Conservation (phyloP, 2,888 invertebrate genomes). For the Dioctria rufipes region DNA sequence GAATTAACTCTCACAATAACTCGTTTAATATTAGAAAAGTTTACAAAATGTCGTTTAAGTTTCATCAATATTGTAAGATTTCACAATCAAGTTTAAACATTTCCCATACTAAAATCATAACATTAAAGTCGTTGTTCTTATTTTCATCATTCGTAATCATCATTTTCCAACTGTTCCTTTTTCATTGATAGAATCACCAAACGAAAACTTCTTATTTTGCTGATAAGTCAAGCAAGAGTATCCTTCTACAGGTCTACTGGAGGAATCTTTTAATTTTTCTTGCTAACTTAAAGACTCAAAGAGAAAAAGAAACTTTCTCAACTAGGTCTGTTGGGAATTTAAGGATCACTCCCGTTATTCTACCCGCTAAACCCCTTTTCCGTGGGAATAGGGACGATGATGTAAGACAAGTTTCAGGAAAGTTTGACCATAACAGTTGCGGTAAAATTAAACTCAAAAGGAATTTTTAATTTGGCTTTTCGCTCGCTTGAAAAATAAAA, state of each 20-base stretch:
- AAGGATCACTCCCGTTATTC: conserved; percentile 25
- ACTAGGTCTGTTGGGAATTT: conserved; percentile 43
- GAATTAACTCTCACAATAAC: too few relatives aligned
- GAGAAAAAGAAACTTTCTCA: conserved; percentile 13
- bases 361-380: neutral
- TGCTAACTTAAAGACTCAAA: conserved; percentile 38
- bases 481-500: conserved; percentile 38
- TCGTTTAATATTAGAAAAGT: conserved; percentile 32
- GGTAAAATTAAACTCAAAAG: conserved; percentile 55
- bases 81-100: conserved; percentile 29
- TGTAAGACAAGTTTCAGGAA: conserved; percentile 34
- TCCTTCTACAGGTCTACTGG: neutral
- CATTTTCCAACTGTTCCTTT: neutral
- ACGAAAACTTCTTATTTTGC: conserved; percentile 19
- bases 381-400: neutral
- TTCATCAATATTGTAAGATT: neutral
- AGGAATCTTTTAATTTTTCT: conserved; percentile 3
- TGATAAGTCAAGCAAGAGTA: conserved; percentile 38
- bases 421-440: conserved; percentile 50
- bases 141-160: conserved; percentile 22
- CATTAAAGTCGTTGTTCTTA: neutral
- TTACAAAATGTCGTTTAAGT: conserved; percentile 16
- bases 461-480: conserved; percentile 56
- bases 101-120: conserved; percentile 24
- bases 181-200: conserved; percentile 31